Evolutionary conservation across 2,113 vertebrate genomes (phyloP).

Genomic region (Centropus unirufus): DNA sequence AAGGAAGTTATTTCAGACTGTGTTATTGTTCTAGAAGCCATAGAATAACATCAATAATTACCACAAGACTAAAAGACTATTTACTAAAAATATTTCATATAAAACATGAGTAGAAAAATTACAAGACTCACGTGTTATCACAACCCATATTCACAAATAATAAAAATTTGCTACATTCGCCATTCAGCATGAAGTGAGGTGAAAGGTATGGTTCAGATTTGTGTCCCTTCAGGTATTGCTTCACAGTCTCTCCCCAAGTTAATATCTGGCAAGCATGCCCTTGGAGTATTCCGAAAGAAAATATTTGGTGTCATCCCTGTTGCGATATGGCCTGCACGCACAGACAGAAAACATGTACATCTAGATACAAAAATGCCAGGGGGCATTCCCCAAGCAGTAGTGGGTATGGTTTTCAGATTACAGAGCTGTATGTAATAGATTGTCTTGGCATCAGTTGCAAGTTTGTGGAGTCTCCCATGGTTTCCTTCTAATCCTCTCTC

Average conservation of each 20-base stretch:
- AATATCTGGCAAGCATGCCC: background rate
- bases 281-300: background rate
- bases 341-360: background rate
- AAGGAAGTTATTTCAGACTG: background rate
- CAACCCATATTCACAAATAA: background rate
- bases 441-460: background rate
- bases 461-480: no score
- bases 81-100: slow-evolving; percentile 38
- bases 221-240: background rate
- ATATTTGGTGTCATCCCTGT: background rate
- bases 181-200: background rate
- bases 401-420: background rate
- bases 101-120: slow-evolving; percentile 43
- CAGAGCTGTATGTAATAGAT: background rate
- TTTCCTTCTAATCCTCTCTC: background rate
- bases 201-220: background rate
- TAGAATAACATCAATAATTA: background rate
- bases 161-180: slow-evolving; percentile 46
- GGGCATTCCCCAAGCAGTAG: background rate
- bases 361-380: background rate
- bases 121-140: background rate
- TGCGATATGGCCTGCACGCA: background rate
- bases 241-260: background rate
- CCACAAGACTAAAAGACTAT: background rate
- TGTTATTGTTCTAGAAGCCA: background rate